Conservation (phyloP, 1,140 invertebrate genomes). For the Bactericera cockerelli region DNA sequence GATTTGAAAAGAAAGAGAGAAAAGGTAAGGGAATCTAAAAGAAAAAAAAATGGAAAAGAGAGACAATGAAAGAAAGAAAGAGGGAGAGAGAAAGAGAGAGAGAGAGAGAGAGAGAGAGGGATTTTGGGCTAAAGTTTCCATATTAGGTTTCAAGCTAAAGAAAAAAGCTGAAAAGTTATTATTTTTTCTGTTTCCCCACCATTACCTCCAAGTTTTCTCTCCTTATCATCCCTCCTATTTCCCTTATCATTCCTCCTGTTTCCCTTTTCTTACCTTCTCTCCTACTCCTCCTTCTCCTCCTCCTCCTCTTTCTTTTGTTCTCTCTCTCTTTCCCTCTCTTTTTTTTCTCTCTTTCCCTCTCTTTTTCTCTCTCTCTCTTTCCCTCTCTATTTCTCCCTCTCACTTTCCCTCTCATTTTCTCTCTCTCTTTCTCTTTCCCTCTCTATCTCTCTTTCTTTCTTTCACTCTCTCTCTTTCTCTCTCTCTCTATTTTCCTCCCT, state of each 20-base stretch:
- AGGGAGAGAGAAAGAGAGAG: no score
- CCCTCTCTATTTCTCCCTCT: no score
- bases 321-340: background rate
- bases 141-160: no score
- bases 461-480: background rate
- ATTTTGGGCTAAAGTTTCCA: no score
- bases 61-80: no score
- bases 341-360: background rate
- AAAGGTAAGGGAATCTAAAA: no score
- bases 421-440: background rate
- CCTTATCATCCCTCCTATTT: background rate
- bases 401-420: background rate
- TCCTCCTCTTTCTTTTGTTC: background rate
- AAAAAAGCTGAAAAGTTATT: background rate
- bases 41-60: no score
- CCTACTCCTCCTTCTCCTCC: background rate
- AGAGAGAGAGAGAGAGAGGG: no score
- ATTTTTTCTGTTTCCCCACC: slow-evolving; percentile 9
- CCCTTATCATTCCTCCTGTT: background rate
- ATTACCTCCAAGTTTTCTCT: slow-evolving; percentile 10
- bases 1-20: no score
- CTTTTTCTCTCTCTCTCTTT: background rate
- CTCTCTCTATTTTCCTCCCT: slow-evolving; percentile 1
- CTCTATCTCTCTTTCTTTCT: slow-evolving; percentile 7
- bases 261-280: background rate